Base-by-base conservation (phyloP, 2,113 vertebrate genomes). In the Uria aalge region DNA sequence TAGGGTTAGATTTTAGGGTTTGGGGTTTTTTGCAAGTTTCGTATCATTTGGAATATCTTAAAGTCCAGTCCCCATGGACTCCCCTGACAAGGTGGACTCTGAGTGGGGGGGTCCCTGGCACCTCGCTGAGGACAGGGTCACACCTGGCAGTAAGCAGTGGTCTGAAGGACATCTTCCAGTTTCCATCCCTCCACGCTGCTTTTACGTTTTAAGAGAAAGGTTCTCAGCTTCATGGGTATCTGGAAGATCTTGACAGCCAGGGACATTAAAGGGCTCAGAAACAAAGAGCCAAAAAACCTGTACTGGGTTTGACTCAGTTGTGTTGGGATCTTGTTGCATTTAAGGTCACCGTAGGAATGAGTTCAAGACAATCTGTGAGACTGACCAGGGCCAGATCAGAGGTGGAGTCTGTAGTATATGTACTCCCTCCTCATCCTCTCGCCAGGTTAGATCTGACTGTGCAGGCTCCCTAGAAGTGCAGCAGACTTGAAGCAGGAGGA, bases 71-170 rank as follows among this genome's bases (percentile, higher is more conserved):
- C 64, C 40, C 45, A 2, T 32, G 9, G 52, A 21, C 8, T 71
- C 2, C 41, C 17, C 60, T 74, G 41, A 23, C 15, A 64, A 84
- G 17, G 34, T 48, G 32, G 41, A 19, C 36, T 72, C 69, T 68
- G 43, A 52, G 20, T 22, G 9, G 8, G 32, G 3, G 20, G 4
- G 8, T 48, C 20, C 30, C 56, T 64, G 66, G 23, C 48, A 52
- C 43, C 1, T 1, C 0, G 0, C 47, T 38, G 17, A 53, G 38
- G 48, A 27, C 36, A 40, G 27, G 45, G 29, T 67, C 45, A 63
- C 32, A 81, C 15, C 32, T 59, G 43, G 22, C 56, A 64, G 47
- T 21, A 41, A 45, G 36, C 53, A 60, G 8, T 32, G 34, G 23
- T 23, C 63, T 85, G 64, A 78, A 88, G 48, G 57, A 78, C n/a